Evolutionary conservation across 2,113 vertebrate species (phyloP).

Genomic region (Nanorana parkeri): DNA sequence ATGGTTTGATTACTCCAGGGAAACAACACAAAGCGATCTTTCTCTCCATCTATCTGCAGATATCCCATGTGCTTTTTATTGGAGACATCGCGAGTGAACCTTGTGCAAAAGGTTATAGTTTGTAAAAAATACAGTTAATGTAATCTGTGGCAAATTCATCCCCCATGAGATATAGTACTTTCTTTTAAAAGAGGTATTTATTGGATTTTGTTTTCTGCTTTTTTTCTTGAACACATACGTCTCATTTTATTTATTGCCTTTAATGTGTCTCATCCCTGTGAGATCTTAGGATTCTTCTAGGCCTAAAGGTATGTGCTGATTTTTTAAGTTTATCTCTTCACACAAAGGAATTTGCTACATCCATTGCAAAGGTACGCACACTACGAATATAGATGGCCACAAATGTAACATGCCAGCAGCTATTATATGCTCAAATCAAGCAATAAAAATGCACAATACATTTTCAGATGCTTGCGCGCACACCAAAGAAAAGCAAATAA

Average conservation of each 20-base stretch:
- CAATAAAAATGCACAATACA: no score
- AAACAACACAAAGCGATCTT: slow-evolving; percentile 53
- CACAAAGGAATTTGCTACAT: no score
- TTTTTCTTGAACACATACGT: slow-evolving; percentile 50
- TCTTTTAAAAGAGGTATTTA: slow-evolving; percentile 53
- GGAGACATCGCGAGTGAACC: slow-evolving; percentile 42
- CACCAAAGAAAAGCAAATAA: no score
- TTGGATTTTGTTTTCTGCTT: slow-evolving; percentile 61
- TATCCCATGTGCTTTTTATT: slow-evolving; percentile 53
- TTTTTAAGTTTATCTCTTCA: background rate
- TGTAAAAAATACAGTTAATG: slow-evolving; percentile 54
- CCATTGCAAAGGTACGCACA: no score
- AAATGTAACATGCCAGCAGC: no score
- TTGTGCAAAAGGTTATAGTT: slow-evolving; percentile 58
- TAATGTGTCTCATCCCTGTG: slow-evolving; percentile 59
- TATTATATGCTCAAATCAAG: no score
- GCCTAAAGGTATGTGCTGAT: background rate
- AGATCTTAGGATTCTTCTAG: slow-evolving; percentile 2
- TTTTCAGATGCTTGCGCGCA: no score
- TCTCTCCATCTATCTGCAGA: slow-evolving; percentile 52
- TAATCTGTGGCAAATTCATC: slow-evolving; percentile 61
- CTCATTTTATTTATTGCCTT: slow-evolving; percentile 54
- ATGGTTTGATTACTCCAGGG: slow-evolving; percentile 9
- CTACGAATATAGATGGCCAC: no score
- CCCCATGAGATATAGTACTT: slow-evolving; percentile 60